phyloP scores from a whole-genome alignment of 1,140 invertebrate species.

The Diorhabda carinulata region DNA sequence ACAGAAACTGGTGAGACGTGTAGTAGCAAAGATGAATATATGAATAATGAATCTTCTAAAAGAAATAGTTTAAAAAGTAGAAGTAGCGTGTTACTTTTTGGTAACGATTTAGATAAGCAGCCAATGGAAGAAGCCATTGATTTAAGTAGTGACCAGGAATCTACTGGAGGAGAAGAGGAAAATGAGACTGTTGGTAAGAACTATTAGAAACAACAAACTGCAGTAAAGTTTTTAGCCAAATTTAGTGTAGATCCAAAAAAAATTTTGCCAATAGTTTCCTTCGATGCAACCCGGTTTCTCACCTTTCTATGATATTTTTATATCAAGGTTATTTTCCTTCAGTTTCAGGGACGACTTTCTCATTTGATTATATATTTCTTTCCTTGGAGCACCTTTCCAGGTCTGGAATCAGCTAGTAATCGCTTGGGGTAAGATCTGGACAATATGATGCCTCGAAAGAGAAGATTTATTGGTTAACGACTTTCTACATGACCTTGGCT shows the following conservation, averaged over 20 bases:
- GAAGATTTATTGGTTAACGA: no score
- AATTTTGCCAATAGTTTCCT: background rate
- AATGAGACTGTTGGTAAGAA: slow-evolving; percentile 49
- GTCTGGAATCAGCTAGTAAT: no score
- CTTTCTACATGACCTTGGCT: no score
- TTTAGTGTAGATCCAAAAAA: no score
- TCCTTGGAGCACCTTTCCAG: no score
- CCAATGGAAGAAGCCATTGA: slow-evolving; percentile 54
- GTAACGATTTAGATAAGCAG: slow-evolving; percentile 53
- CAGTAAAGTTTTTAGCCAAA: no score
- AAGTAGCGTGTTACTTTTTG: slow-evolving; percentile 53
- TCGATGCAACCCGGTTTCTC: background rate
- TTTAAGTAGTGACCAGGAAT: slow-evolving; percentile 71
- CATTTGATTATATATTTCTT: no score
- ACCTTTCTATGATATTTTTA: background rate
- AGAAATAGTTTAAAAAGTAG: slow-evolving; percentile 44
- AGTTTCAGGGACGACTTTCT: no score
- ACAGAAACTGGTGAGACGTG: slow-evolving; percentile 28
- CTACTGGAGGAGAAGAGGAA: slow-evolving; percentile 72
- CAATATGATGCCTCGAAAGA: no score
- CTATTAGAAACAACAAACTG: background rate
- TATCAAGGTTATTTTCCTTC: background rate
- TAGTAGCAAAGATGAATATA: slow-evolving; percentile 43
- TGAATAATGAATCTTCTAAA: slow-evolving; percentile 45
- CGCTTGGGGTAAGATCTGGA: no score